Evolutionary conservation across 1,140 invertebrate genomes (phyloP).

Genomic region (Drosophila novamexicana): DNA sequence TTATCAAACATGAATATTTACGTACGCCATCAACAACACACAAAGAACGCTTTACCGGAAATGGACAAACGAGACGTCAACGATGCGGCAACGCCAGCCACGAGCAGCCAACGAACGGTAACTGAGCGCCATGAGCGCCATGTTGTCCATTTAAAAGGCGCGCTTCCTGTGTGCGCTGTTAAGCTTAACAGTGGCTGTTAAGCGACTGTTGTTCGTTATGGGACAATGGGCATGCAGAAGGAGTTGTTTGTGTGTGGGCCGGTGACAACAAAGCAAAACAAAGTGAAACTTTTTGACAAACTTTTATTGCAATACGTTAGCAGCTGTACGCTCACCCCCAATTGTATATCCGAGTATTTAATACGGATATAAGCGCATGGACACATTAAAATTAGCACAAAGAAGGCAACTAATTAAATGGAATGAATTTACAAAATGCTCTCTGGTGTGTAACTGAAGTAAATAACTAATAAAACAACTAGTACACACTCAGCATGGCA

Average conservation of each 20-base stretch:
- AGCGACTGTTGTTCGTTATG: constrained; percentile 1
- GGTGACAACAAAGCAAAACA: constrained; percentile 43
- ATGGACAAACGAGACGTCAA: background rate
- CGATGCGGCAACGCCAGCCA: constrained; percentile 25
- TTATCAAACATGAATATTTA: constrained; percentile 74
- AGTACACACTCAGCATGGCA: constrained; percentile 17
- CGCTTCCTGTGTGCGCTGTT: constrained; percentile 27
- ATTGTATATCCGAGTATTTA: background rate
- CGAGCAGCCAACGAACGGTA: constrained; percentile 39
- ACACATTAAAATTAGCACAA: constrained; percentile 5
- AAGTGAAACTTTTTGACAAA: constrained; percentile 19
- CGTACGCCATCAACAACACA: constrained; percentile 47
- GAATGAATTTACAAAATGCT: constrained; percentile 1
- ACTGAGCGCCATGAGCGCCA: constrained; percentile 47
- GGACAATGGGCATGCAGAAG: background rate
- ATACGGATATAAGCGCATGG: background rate
- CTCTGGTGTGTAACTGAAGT: constrained; percentile 37
- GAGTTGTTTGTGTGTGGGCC: constrained; percentile 5
- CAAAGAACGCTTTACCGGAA: constrained; percentile 22
- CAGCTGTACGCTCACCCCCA: background rate
- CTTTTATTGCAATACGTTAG: constrained; percentile 11
- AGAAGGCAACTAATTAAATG: constrained; percentile 12
- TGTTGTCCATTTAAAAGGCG: constrained; percentile 40
- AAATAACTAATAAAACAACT: constrained; percentile 51
- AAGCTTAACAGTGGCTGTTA: constrained; percentile 29